These are phyloP conservation scores for Larimichthys crocea DNA, from an alignment of 2,113 vertebrate genomes.

Conservation along the genomic window DNA sequence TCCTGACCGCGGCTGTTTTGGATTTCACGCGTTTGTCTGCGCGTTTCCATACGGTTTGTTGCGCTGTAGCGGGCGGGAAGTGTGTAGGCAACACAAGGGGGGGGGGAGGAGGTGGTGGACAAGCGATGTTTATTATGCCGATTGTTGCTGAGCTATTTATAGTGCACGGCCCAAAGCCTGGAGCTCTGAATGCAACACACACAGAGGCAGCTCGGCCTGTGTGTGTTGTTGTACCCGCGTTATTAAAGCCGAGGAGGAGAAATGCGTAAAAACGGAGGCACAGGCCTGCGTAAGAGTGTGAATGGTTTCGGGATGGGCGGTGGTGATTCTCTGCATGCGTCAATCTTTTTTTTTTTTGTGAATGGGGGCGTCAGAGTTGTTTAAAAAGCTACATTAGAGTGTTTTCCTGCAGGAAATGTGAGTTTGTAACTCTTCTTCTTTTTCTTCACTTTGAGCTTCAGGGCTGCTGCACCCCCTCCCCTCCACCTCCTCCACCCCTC, in stretches of 20 bases:
- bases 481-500: constrained; percentile 3
- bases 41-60: constrained; percentile 44
- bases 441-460: constrained; percentile 37
- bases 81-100: constrained; percentile 46
- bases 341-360: constrained; percentile 78
- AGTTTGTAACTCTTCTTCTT: constrained; percentile 3
- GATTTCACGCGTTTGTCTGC: too few species aligned
- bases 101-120: not conserved
- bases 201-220: not conserved
- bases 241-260: not conserved
- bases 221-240: not conserved
- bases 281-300: constrained; percentile 62
- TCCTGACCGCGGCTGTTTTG: not conserved
- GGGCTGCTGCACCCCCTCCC: constrained; percentile 26
- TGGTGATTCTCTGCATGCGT: constrained; percentile 82
- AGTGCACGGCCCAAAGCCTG: constrained; percentile 54
- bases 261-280: constrained; percentile 39
- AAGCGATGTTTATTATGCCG: constrained; percentile 72
- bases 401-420: not conserved
- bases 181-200: constrained; percentile 27
- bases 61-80: constrained; percentile 73
- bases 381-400: constrained; percentile 41
- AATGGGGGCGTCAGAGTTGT: constrained; percentile 75
- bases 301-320: constrained; percentile 80
- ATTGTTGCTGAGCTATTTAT: constrained; percentile 81